Percentiles rank a stretch among this genome's conserved stretches.
Evolutionary conservation across 2,797 vertebrate species (phyloP).

Genomic region (Neostethus bicornis): DNA sequence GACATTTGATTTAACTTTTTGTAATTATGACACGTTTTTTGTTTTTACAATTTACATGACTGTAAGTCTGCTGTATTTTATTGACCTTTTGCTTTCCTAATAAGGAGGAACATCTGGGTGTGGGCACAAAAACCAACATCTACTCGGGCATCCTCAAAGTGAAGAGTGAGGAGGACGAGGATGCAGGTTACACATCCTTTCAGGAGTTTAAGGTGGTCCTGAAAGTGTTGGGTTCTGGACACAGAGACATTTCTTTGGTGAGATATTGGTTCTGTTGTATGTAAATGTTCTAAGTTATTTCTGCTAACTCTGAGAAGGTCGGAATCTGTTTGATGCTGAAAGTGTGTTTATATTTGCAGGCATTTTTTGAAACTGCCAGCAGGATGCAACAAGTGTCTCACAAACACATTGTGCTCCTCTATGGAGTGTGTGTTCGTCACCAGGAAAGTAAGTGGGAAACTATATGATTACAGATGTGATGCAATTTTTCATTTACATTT

Average conservation of each 20-base stretch:
- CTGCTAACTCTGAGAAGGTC: neutral
- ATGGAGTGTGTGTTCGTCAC: slow-evolving; percentile 93
- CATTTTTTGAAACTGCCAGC: slow-evolving; percentile 97
- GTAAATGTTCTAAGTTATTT: neutral
- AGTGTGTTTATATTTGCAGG: slow-evolving; percentile 72
- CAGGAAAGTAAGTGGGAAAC: slow-evolving; percentile 91
- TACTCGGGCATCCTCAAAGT: slow-evolving; percentile 88
- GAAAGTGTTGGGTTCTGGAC: slow-evolving; percentile 93
- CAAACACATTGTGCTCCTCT: slow-evolving; percentile 94
- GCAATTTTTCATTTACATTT: neutral
- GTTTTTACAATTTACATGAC: neutral
- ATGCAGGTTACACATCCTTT: slow-evolving; percentile 77
- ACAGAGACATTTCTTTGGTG: slow-evolving; percentile 96
- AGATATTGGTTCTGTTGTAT: slow-evolving; percentile 54
- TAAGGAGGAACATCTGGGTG: slow-evolving; percentile 92
- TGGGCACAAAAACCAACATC: slow-evolving; percentile 93
- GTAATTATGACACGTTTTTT: neutral
- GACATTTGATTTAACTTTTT: too few relatives aligned
- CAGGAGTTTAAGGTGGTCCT: slow-evolving; percentile 94
- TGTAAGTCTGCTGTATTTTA: neutral
- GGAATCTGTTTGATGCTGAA: neutral
- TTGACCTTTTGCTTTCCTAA: slow-evolving; percentile 7
- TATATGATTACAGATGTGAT: neutral
- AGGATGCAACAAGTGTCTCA: slow-evolving; percentile 98
- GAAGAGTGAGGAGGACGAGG: slow-evolving; percentile 85